phyloP scores from a whole-genome alignment of 2,797 vertebrate species.

The Tinamus major region DNA sequence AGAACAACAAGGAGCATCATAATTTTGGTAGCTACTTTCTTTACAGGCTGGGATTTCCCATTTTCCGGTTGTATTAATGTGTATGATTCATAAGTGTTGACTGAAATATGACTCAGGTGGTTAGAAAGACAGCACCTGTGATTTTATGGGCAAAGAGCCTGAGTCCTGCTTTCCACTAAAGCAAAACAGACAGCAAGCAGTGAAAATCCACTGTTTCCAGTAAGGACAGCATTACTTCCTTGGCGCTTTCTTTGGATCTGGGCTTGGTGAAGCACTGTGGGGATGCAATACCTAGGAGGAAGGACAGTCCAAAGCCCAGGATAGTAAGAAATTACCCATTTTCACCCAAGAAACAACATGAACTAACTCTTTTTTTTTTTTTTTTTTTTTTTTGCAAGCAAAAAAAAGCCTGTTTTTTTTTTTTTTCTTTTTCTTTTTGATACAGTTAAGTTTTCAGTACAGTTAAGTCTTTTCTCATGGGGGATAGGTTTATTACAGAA shows the following conservation, averaged over 20 bases:
- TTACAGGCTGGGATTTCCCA: not conserved
- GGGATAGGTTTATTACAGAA: accelerated
- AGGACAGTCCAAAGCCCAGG: not conserved
- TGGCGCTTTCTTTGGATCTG: not conserved
- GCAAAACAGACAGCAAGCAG: not conserved
- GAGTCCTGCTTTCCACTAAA: not conserved
- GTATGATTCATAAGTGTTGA: not conserved
- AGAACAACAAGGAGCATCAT: not conserved
- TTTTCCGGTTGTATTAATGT: accelerated
- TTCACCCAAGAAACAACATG: not conserved
- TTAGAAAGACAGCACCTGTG: not conserved
- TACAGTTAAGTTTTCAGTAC: not conserved
- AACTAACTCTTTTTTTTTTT: not conserved
- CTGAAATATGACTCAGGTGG: not conserved
- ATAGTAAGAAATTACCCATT: not conserved
- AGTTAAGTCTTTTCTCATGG: not conserved
- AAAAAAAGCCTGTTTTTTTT: not conserved
- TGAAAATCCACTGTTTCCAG: not conserved
- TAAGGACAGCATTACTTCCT: not conserved
- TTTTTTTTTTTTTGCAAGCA: not conserved
- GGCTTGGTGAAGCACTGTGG: not conserved
- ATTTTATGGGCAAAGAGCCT: not conserved
- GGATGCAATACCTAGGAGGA: not conserved
- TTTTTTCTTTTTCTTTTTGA: not conserved
- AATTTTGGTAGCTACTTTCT: not conserved